Conservation (phyloP, 2,113 vertebrate genomes). For the Alethe diademata region DNA sequence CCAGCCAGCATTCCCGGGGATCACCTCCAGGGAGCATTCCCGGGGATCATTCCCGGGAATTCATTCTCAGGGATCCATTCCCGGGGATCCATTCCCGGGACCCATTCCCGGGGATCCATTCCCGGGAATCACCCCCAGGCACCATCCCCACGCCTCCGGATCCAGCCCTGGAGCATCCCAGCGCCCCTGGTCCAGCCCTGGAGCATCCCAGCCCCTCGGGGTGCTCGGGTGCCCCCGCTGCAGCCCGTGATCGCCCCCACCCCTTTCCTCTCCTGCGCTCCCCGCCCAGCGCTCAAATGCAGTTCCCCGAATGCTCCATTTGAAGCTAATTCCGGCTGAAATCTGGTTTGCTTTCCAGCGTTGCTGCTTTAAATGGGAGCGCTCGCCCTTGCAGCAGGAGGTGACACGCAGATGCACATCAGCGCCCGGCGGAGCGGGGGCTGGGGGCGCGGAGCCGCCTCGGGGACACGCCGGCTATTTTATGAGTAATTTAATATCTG, state of each 20-base stretch:
- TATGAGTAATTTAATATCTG: constrained; percentile 85
- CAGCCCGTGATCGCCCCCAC: neutral
- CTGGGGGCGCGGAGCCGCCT: constrained; percentile 19
- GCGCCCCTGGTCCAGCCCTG: neutral
- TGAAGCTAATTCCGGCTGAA: constrained; percentile 51
- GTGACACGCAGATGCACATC: constrained; percentile 58
- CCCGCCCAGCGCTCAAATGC: neutral
- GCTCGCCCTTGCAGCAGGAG: constrained; percentile 64
- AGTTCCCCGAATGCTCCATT: constrained; percentile 14
- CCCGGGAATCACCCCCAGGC: neutral
- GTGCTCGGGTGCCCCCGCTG: neutral
- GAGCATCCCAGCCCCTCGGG: neutral
- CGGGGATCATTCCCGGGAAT: too few species aligned
- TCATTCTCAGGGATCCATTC: too few species aligned
- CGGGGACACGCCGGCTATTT: constrained; percentile 74
- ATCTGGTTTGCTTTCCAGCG: constrained; percentile 42
- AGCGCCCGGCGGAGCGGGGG: constrained; percentile 30
- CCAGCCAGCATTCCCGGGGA: neutral
- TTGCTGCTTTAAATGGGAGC: constrained; percentile 43
- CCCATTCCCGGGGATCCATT: too few species aligned
- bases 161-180: too few species aligned
- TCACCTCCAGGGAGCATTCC: too few species aligned
- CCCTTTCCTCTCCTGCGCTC: neutral
- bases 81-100: neutral
- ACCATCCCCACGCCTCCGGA: neutral